Conservation (phyloP, 2,888 invertebrate species). For the Conops quadrifasciatus region DNA sequence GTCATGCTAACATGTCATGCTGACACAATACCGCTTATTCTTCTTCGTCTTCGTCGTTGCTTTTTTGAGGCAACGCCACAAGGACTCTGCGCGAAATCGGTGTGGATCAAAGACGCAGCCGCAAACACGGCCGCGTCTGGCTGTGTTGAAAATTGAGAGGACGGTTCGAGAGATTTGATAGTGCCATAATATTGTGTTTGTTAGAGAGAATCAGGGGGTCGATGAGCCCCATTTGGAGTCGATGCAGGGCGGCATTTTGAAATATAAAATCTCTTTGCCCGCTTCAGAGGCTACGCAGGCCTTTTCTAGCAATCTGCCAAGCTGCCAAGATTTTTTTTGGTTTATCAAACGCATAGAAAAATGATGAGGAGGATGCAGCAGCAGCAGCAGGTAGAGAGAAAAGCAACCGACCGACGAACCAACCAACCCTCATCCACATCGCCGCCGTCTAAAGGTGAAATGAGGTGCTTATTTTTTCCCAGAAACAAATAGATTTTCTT, state of each 20-base stretch:
- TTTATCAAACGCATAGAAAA: too few relatives aligned
- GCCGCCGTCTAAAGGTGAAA: constrained; percentile 22
- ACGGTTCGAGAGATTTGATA: too few relatives aligned
- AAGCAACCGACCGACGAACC: not conserved
- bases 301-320: too few relatives aligned
- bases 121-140: too few relatives aligned
- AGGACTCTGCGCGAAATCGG: too few relatives aligned
- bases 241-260: too few relatives aligned
- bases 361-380: not conserved
- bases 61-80: not conserved
- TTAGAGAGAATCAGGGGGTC: too few relatives aligned
- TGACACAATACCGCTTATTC: constrained; percentile 16
- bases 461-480: constrained; percentile 22
- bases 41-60: not conserved
- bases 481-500: constrained; percentile 28
- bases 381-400: not conserved
- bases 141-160: too few relatives aligned
- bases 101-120: too few relatives aligned
- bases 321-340: too few relatives aligned
- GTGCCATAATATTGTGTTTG: too few relatives aligned
- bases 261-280: not conserved
- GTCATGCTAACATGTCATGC: constrained; percentile 28
- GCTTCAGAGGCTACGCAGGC: not conserved
- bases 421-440: constrained; percentile 12
- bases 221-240: too few relatives aligned